Percentiles rank a stretch among this genome's conserved stretches.
Conservation (phyloP, 2,113 vertebrate genomes). For the Nothobranchius kuhntae region DNA sequence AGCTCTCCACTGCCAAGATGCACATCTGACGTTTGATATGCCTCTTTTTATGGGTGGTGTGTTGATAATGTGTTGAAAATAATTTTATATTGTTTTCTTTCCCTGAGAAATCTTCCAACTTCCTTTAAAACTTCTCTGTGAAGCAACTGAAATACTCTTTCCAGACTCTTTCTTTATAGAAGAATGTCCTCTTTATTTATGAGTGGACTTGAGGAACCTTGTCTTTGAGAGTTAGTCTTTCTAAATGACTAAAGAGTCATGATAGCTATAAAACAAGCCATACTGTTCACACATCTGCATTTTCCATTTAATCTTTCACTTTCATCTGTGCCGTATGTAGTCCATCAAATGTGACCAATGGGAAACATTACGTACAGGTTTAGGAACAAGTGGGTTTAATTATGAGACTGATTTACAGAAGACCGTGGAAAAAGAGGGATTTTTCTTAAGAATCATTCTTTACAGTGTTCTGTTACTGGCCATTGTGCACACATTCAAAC, state of each 20-base stretch:
- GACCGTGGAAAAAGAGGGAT: constrained; percentile 47
- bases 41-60: constrained; percentile 2
- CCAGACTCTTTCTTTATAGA: constrained; percentile 25
- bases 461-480: constrained; percentile 58
- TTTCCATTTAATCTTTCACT: constrained; percentile 79
- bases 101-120: constrained; percentile 8
- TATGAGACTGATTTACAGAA: constrained; percentile 71
- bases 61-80: constrained; percentile 34
- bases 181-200: constrained; percentile 62
- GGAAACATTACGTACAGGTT: constrained; percentile 78
- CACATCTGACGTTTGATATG: too few species aligned
- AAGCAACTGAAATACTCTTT: constrained; percentile 36
- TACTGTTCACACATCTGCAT: constrained; percentile 79
- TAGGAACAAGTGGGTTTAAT: constrained; percentile 79
- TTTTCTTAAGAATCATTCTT: constrained; percentile 58
- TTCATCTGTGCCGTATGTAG: constrained; percentile 79
- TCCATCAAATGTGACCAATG: constrained; percentile 81
- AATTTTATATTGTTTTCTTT: constrained; percentile 15
- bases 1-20: too few species aligned
- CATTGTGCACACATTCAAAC: constrained; percentile 34
- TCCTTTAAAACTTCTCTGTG: constrained; percentile 15
- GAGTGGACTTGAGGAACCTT: constrained; percentile 60
- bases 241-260: constrained; percentile 65
- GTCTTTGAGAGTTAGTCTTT: constrained; percentile 68
- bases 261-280: constrained; percentile 72